Conservation (phyloP, 2,113 vertebrate species). For the Antechinus stuartii region DNA sequence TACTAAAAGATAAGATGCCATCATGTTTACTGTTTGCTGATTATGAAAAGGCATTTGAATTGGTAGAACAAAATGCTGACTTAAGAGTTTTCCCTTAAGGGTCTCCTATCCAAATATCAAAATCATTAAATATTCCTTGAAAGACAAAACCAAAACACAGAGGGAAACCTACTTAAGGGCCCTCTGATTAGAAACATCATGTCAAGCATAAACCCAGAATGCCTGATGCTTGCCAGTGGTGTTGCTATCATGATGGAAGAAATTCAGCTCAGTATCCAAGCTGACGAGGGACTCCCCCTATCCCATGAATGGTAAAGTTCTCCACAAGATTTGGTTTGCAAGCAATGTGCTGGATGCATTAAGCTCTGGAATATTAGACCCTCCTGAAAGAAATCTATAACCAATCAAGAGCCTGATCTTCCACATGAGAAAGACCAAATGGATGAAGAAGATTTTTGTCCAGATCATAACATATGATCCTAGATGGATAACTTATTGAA, state of each 20-base stretch:
- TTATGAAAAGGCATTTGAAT: neutral
- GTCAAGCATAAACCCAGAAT: neutral
- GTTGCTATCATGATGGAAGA: neutral
- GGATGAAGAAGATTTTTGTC: neutral
- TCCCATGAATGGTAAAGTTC: neutral
- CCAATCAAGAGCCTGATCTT: neutral
- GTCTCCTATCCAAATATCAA: neutral
- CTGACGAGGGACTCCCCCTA: neutral
- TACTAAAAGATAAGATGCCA: neutral
- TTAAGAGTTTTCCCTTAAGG: neutral
- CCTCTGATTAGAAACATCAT: neutral
- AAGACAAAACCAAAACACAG: too few relatives aligned
- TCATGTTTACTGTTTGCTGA: neutral
- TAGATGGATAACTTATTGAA: neutral
- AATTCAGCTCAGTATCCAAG: too few relatives aligned
- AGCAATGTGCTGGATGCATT: neutral
- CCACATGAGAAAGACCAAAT: neutral
- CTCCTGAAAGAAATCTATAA: neutral
- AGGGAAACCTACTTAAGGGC: too few relatives aligned
- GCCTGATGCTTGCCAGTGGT: neutral
- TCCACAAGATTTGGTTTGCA: neutral
- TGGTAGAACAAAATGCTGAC: neutral
- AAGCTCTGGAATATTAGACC: neutral
- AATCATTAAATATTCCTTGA: neutral
- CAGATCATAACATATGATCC: neutral